Conservation (phyloP, 2,888 invertebrate genomes). For the Chrysotoxum bicinctum region DNA sequence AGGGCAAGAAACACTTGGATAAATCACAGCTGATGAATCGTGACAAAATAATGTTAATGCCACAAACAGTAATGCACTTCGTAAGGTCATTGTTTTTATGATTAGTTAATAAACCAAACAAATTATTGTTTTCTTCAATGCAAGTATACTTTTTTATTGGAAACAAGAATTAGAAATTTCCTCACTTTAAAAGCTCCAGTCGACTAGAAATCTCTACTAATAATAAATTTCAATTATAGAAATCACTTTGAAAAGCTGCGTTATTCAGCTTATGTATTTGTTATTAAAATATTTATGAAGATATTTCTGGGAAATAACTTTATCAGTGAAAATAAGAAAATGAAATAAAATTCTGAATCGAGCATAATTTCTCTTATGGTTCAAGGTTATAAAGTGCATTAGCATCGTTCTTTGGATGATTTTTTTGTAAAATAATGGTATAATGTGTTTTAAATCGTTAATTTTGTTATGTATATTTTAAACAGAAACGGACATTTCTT, state of each 20-base stretch:
- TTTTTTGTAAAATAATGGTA: neutral
- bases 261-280: neutral
- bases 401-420: neutral
- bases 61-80: neutral
- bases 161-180: neutral
- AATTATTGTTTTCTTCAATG: neutral
- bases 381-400: neutral
- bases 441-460: no score
- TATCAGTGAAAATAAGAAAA: neutral
- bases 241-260: neutral
- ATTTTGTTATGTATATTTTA: no score
- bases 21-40: neutral
- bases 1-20: conserved; percentile 46
- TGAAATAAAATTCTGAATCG: neutral
- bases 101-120: neutral
- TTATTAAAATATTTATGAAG: neutral
- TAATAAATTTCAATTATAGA: neutral
- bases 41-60: neutral
- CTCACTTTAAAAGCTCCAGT: neutral
- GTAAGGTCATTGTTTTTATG: conserved; percentile 1
- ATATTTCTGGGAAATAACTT: neutral
- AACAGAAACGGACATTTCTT: no score
- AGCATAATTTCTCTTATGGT: no score
- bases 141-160: neutral
- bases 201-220: neutral